phyloP scores from a whole-genome alignment of 2,797 vertebrate species.

The Ctenosaura bakeri region DNA sequence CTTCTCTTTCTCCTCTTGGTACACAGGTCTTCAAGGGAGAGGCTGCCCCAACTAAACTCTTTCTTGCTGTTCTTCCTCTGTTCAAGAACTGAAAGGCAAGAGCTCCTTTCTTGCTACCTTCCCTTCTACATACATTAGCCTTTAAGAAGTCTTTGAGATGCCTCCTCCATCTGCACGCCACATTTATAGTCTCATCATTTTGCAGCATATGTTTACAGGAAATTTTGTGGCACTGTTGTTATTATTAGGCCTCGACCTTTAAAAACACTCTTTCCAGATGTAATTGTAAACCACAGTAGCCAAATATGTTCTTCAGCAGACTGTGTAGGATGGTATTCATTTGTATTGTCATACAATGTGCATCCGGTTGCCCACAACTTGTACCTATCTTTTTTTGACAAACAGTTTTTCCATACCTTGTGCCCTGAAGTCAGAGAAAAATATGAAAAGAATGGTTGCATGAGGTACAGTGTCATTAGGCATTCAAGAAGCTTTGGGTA shows the following conservation, averaged over 20 bases:
- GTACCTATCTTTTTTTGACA: neutral
- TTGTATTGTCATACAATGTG: neutral
- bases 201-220: slow-evolving; percentile 23
- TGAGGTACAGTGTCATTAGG: neutral
- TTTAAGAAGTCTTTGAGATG: neutral
- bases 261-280: slow-evolving; percentile 14
- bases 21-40: neutral
- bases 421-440: neutral
- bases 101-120: neutral
- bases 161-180: neutral
- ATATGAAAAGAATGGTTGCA: neutral
- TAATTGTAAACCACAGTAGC: slow-evolving; percentile 40
- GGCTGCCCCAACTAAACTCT: neutral
- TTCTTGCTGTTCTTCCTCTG: neutral
- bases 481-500: neutral
- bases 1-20: neutral
- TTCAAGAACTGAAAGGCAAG: neutral
- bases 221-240: slow-evolving; percentile 31
- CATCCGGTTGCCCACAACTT: slow-evolving; percentile 10
- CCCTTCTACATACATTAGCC: neutral
- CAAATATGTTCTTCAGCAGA: slow-evolving; percentile 25
- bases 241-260: slow-evolving; percentile 45
- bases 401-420: slow-evolving; percentile 18
- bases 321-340: slow-evolving; percentile 22
- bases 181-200: neutral